These are phyloP conservation scores for Epiblema foenella DNA, from an alignment of 2,888 invertebrate species.

Conservation along the genomic window DNA sequence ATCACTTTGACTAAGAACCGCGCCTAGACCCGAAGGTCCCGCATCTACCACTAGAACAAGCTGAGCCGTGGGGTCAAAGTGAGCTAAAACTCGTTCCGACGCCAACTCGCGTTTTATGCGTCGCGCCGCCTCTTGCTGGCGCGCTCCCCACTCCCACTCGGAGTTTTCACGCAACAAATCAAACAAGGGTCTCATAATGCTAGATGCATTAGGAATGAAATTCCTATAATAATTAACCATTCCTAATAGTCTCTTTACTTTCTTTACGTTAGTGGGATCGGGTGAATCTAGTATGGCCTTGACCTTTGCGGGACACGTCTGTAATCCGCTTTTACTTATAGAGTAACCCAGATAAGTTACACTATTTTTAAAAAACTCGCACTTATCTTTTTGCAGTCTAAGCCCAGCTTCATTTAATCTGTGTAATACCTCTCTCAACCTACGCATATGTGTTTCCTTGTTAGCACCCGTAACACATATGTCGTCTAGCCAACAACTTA, in stretches of 20 bases:
- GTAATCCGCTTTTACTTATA: conserved; percentile 33
- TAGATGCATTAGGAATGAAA: conserved; percentile 16
- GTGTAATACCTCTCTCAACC: background rate
- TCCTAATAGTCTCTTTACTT: conserved; percentile 6
- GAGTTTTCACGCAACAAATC: conserved; percentile 7
- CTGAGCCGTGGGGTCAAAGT: conserved; percentile 42
- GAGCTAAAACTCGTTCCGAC: conserved; percentile 44
- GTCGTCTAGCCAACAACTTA: conserved; percentile 48
- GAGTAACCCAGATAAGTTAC: conserved; percentile 48
- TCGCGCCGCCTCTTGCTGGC: conserved; percentile 9
- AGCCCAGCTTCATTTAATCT: conserved; percentile 45
- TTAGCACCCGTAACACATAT: background rate
- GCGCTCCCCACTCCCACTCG: conserved; percentile 29
- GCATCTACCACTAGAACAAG: conserved; percentile 43
- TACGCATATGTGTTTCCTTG: background rate
- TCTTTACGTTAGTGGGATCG: conserved; percentile 6
- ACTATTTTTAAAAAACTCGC: conserved; percentile 36
- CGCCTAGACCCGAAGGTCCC: conserved; percentile 43
- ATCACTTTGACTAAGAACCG: conserved; percentile 38
- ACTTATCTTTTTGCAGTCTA: conserved; percentile 11
- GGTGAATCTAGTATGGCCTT: conserved; percentile 33
- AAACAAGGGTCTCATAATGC: conserved; percentile 33
- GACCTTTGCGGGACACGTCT: conserved; percentile 22
- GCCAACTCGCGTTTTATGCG: conserved; percentile 25
- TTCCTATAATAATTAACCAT: conserved; percentile 16